Percentiles rank a stretch among this genome's conserved stretches.
Conservation (phyloP, 2,113 vertebrate genomes). For the Eclectus roratus region DNA sequence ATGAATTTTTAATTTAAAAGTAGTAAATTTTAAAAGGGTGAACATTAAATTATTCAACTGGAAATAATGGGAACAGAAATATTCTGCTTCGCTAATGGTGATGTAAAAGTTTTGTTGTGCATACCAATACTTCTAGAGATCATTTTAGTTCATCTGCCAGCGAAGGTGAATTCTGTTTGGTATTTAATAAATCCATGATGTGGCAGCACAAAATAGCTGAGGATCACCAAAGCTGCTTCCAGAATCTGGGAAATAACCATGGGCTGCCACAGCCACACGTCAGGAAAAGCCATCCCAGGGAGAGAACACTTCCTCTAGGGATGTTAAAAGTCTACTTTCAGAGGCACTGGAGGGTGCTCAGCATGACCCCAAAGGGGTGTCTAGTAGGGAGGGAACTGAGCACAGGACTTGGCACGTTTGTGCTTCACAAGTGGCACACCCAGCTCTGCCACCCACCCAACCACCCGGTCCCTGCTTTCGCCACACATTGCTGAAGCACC, state of each 20-base stretch:
- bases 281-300: background rate
- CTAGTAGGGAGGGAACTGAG: background rate
- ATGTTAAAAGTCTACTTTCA: accelerated
- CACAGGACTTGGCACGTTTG: accelerated
- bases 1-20: constrained; percentile 69
- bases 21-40: constrained; percentile 57
- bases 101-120: constrained; percentile 49
- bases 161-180: background rate
- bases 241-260: background rate
- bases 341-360: background rate
- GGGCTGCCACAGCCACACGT: background rate
- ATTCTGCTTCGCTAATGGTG: constrained; percentile 27
- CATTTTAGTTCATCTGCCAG: background rate
- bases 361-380: accelerated
- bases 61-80: constrained; percentile 25
- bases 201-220: background rate
- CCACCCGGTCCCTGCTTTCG: accelerated
- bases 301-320: accelerated
- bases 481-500: background rate
- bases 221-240: background rate
- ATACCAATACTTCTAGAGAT: constrained; percentile 13
- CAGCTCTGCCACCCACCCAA: background rate
- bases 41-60: constrained; percentile 58
- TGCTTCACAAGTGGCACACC: too few species aligned
- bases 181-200: background rate